phyloP scores from a whole-genome alignment of 2,113 vertebrate species.

The Rousettus leschenaultii region DNA sequence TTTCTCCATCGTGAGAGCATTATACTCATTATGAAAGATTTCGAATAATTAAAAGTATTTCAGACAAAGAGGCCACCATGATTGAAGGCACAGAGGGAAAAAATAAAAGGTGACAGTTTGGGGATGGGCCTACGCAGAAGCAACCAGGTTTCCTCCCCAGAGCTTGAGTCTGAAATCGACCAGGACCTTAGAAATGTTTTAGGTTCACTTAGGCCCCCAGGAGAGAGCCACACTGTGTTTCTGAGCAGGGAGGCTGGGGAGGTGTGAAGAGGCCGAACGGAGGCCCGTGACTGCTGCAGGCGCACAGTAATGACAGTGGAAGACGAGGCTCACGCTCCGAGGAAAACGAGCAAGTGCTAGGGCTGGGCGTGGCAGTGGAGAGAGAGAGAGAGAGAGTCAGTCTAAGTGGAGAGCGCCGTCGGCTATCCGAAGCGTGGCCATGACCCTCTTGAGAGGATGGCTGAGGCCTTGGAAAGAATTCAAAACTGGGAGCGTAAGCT shows the following conservation, averaged over 20 bases:
- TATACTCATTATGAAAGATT: background rate
- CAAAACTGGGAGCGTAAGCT: too few relatives aligned
- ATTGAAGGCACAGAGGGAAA: background rate
- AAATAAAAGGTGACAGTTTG: background rate
- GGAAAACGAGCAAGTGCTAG: rapidly evolving
- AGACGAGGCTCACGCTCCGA: too few relatives aligned
- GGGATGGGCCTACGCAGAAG: background rate
- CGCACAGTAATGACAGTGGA: rapidly evolving
- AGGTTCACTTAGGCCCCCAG: background rate
- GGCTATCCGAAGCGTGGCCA: too few relatives aligned
- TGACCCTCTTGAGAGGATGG: too few relatives aligned
- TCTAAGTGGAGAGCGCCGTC: too few relatives aligned
- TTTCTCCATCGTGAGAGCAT: background rate
- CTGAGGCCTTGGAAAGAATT: too few relatives aligned
- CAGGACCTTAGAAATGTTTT: background rate
- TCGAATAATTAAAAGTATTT: background rate
- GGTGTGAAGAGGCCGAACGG: too few relatives aligned
- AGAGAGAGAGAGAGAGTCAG: too few relatives aligned
- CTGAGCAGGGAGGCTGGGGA: background rate
- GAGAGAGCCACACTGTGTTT: background rate
- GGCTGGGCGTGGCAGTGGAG: too few relatives aligned
- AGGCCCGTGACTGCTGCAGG: background rate
- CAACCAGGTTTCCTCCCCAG: background rate
- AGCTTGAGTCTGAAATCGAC: background rate
- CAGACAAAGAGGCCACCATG: background rate